phyloP scores from a whole-genome alignment of 1,140 invertebrate species.

The Vanessa atalanta region DNA sequence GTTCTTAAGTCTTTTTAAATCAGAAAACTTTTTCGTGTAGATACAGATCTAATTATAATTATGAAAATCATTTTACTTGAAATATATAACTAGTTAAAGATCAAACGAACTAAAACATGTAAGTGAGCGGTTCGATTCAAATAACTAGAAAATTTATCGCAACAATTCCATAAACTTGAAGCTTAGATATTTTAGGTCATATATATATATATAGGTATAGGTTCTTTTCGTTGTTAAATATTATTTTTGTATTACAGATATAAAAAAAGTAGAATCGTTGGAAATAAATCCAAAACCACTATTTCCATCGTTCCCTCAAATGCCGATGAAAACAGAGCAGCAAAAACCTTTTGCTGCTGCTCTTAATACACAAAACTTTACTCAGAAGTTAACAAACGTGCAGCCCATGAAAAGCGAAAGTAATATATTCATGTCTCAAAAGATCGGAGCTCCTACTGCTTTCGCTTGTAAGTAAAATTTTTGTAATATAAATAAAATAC shows the following conservation, averaged over 20 bases:
- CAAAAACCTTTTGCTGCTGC: neutral
- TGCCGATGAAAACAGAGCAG: conserved; percentile 15
- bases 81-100: too few species aligned
- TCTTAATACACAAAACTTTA: neutral
- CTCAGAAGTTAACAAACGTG: conserved; percentile 7
- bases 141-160: too few species aligned
- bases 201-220: neutral
- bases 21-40: too few species aligned
- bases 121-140: too few species aligned
- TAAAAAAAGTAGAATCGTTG: conserved; percentile 4
- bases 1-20: neutral
- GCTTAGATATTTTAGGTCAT: too few species aligned
- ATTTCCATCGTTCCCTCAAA: conserved; percentile 15
- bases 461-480: conserved; percentile 18
- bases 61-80: too few species aligned
- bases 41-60: too few species aligned
- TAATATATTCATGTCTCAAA: conserved; percentile 13
- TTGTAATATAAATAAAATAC: neutral
- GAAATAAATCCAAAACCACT: conserved; percentile 6
- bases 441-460: conserved; percentile 3
- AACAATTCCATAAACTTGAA: too few species aligned
- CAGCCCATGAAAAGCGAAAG: conserved; percentile 8
- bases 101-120: too few species aligned
- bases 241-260: neutral
- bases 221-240: neutral